Evolutionary conservation across 2,797 vertebrate species (phyloP).

Genomic region (Oceanodroma leucorhoa): DNA sequence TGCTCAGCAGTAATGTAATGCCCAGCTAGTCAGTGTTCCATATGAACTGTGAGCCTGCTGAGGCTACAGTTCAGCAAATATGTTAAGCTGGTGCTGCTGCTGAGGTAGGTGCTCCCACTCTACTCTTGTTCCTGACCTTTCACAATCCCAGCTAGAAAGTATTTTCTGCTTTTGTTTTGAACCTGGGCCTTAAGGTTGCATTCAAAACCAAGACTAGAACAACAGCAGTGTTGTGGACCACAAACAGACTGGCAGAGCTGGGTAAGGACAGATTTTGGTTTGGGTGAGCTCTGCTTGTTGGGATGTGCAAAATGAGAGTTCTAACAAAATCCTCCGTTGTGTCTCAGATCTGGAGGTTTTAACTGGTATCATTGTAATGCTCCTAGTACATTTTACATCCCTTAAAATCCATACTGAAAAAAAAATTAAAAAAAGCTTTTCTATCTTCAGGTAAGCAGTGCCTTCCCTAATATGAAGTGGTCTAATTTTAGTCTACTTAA

Average conservation of each 20-base stretch:
- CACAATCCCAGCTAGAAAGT: background rate
- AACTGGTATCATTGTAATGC: background rate
- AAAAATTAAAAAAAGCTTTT: background rate
- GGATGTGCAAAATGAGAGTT: background rate
- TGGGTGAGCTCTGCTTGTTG: background rate
- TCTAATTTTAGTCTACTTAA: background rate
- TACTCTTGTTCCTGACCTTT: background rate
- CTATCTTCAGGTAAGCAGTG: background rate
- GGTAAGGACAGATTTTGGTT: background rate
- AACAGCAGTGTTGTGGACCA: background rate
- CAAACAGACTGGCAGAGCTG: background rate
- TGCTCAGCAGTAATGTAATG: background rate
- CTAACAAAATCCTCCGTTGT: background rate
- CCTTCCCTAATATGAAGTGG: background rate
- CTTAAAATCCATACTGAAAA: background rate
- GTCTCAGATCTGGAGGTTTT: background rate
- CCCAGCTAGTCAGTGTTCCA: background rate
- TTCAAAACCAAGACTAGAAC: background rate
- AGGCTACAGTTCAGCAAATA: background rate
- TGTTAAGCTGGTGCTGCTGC: background rate
- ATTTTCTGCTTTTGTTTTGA: background rate
- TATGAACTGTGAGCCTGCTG: background rate
- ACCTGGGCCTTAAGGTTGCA: background rate
- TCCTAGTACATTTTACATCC: background rate
- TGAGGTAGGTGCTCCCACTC: background rate